Conservation (phyloP, 2,888 invertebrate genomes). For the Drosophila barbarae region DNA sequence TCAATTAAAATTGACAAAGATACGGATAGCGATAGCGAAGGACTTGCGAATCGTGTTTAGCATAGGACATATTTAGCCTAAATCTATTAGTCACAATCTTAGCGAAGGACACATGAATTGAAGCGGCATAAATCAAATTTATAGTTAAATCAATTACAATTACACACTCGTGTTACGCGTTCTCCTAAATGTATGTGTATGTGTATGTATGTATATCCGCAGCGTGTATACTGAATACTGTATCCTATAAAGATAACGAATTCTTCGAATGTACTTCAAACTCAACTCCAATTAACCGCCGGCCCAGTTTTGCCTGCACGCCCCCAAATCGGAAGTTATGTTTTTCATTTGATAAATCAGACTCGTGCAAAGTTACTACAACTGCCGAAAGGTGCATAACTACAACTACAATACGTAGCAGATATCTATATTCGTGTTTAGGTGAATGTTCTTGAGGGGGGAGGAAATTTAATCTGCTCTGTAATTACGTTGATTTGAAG, state of each 20-base stretch:
- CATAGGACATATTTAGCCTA: slow-evolving; percentile 31
- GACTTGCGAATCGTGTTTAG: slow-evolving; percentile 36
- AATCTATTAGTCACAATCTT: slow-evolving; percentile 42
- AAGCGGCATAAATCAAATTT: slow-evolving; percentile 56
- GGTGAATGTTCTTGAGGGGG: not conserved
- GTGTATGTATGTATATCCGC: slow-evolving; percentile 15
- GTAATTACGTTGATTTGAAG: slow-evolving; percentile 42
- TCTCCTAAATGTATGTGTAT: slow-evolving; percentile 27
- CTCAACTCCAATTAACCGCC: slow-evolving; percentile 17
- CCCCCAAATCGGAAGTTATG: slow-evolving; percentile 9
- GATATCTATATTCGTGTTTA: not conserved
- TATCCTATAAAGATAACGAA: slow-evolving; percentile 23
- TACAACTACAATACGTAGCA: slow-evolving; percentile 11
- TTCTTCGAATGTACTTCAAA: slow-evolving; percentile 23
- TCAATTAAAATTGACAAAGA: slow-evolving; percentile 72
- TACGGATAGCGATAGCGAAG: slow-evolving; percentile 22
- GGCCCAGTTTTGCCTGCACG: not conserved
- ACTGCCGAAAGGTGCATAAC: slow-evolving; percentile 15
- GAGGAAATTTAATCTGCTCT: slow-evolving; percentile 38
- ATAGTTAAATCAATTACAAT: slow-evolving; percentile 47
- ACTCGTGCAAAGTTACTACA: slow-evolving; percentile 28
- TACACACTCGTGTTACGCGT: slow-evolving; percentile 24
- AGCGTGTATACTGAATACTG: slow-evolving; percentile 10
- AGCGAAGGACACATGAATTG: slow-evolving; percentile 17
- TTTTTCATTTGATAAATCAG: slow-evolving; percentile 12